Base-by-base conservation (phyloP, 1,140 invertebrate species). In the Probaryconus sp. region DNA sequence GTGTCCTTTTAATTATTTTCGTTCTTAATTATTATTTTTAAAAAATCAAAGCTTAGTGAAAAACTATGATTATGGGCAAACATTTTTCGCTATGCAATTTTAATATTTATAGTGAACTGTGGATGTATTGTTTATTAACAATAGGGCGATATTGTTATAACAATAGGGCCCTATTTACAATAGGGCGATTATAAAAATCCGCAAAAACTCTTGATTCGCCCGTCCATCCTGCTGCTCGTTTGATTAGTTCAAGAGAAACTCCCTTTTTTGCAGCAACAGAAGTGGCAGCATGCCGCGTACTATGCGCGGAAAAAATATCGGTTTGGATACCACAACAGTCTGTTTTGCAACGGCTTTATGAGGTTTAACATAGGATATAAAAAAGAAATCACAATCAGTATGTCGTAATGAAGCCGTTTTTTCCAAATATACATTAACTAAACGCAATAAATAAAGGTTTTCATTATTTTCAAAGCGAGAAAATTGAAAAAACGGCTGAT, bases 271-370 rank as follows among this genome's bases (percentile, higher is more conserved):
- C 42, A 2, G 79, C 80, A 1, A 67, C 51, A 9, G 77, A 81
- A 5, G 79, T 79, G 9, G 69, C 20, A n/a, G 79, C 79, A 65
- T 81, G 81, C 0, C 80, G 53, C 2, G 78, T 78, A 48, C 68
- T 76, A 43, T 81, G 73, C 0, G 74, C 71, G 3, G 51, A 77
- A 79, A 40, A 43, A 17, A 7, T 47, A 28, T 31, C 63, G n/a
- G 3, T 48, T 30, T 81, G 68, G 6, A 83, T 40, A 0, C 81
- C 81, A 48, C 73, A 70, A 76, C 61, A 6, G 65, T 75, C 56
- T 72, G 70, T 28, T 70, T 20, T 9, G 67, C 55, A 24, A 69
- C 80, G 28, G 42, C 35, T 47, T 45, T 51, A 11, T 74, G 56
- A 26, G 21, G 40, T 43, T 35, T 31, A 13, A 20, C 18, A 63